Percentiles rank a stretch among this genome's conserved stretches.
These are phyloP conservation scores for Entomobrya multifasciata DNA, from an alignment of 2,888 invertebrate species.

Conservation along the genomic window DNA sequence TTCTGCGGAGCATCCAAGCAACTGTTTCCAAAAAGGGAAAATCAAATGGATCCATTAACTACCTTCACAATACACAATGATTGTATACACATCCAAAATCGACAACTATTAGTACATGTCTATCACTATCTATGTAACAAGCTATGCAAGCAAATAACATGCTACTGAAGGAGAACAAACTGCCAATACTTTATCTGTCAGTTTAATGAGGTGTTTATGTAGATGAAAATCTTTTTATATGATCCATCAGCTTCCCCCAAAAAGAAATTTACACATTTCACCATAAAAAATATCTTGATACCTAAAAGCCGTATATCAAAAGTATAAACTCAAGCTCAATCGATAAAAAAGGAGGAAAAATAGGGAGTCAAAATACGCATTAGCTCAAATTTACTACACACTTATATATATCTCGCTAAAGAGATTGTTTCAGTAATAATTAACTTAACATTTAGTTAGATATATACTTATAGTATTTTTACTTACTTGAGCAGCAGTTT, in stretches of 20 bases:
- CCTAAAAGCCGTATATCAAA: too few relatives aligned
- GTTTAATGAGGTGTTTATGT: constrained; percentile 59
- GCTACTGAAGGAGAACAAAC: neutral
- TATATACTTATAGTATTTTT: neutral
- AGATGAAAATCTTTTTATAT: constrained; percentile 15
- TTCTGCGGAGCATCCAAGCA: constrained; percentile 87
- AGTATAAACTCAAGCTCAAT: neutral
- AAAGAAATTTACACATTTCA: neutral
- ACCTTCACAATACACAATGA: neutral
- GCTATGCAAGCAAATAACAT: too few relatives aligned
- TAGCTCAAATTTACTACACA: too few relatives aligned
- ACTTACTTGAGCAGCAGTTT: constrained; percentile 86
- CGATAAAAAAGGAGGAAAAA: neutral
- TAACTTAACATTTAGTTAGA: too few relatives aligned
- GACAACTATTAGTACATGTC: too few relatives aligned
- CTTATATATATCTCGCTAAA: too few relatives aligned
- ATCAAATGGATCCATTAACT: constrained; percentile 7
- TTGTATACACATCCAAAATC: neutral
- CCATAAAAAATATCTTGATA: constrained; percentile 7
- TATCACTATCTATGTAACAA: too few relatives aligned
- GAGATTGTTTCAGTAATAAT: too few relatives aligned
- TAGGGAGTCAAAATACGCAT: too few relatives aligned
- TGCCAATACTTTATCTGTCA: neutral
- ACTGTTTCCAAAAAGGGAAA: constrained; percentile 82
- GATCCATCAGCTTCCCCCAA: neutral